phyloP scores from a whole-genome alignment of 1,140 invertebrate genomes.

The Epicauta chinensis region DNA sequence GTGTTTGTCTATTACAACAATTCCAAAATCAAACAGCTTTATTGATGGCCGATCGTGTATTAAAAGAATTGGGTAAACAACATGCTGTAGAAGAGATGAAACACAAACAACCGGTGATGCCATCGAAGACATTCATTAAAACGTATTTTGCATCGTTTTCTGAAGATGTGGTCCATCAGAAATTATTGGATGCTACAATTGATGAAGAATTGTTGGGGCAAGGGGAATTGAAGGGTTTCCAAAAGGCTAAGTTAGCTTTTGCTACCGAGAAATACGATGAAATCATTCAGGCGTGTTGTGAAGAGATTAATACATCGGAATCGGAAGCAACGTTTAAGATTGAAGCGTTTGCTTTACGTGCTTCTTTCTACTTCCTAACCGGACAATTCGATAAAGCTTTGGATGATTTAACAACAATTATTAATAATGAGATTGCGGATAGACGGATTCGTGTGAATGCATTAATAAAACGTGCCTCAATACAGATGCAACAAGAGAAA shows the following conservation, averaged over 20 bases:
- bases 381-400: conserved; percentile 65
- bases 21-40: conserved; percentile 77
- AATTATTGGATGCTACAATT: conserved; percentile 23
- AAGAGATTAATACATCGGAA: conserved; percentile 67
- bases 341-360: conserved; percentile 70
- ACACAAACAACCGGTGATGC: conserved; percentile 62
- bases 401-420: conserved; percentile 60
- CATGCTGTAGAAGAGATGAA: conserved; percentile 66
- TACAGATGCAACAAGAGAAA: conserved; percentile 74
- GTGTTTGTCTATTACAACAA: conserved; percentile 82
- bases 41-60: conserved; percentile 74
- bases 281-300: conserved; percentile 70
- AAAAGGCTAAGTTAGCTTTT: conserved; percentile 59
- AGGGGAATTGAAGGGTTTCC: conserved; percentile 44
- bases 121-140: conserved; percentile 77
- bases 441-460: conserved; percentile 72
- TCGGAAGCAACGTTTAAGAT: conserved; percentile 47
- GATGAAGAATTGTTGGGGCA: conserved; percentile 34
- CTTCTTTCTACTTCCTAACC: conserved; percentile 73
- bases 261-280: conserved; percentile 67
- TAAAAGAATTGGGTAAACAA: conserved; percentile 70
- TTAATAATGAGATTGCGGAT: conserved; percentile 52
- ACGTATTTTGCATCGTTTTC: conserved; percentile 82
- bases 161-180: conserved; percentile 64
- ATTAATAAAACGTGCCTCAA: conserved; percentile 80